A percentile compares a stretch with the other conserved stretches of the same genome.
Evolutionary conservation across 2,797 vertebrate genomes (phyloP).

Genomic region (Meriones psammophilus): DNA sequence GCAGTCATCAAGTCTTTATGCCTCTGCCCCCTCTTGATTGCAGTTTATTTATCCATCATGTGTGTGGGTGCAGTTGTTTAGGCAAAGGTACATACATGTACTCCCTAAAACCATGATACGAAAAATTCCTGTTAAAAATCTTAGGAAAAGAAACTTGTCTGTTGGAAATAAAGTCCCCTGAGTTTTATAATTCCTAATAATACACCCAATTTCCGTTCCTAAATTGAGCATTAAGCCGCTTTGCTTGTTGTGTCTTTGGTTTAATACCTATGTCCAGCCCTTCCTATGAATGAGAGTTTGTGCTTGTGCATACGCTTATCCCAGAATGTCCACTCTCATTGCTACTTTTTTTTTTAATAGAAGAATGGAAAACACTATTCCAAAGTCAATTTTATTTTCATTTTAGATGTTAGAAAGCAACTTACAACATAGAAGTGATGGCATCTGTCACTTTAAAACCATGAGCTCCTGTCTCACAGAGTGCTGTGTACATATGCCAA

Average conservation of each 20-base stretch:
- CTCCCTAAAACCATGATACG: neutral
- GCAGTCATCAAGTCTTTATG: neutral
- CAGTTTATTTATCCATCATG: neutral
- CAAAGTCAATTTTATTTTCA: conserved; percentile 11
- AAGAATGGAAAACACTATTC: conserved; percentile 23
- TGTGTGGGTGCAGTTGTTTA: neutral
- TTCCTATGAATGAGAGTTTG: neutral
- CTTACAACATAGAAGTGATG: neutral
- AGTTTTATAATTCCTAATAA: neutral
- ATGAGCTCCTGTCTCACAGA: neutral
- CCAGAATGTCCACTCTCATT: neutral
- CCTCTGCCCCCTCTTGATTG: neutral
- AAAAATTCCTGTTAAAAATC: neutral
- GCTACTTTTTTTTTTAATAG: neutral
- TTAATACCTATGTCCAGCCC: conserved; percentile 7
- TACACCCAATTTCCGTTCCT: neutral
- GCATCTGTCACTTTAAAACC: neutral
- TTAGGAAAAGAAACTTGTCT: neutral
- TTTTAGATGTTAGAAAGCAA: conserved; percentile 54
- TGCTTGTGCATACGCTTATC: neutral
- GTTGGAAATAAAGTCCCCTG: conserved; percentile 12
- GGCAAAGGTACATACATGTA: neutral
- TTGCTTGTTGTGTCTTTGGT: neutral
- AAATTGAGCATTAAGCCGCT: neutral
- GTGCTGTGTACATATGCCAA: neutral